Evolutionary conservation across 2,113 vertebrate genomes (phyloP).

Genomic region (Tragulus kanchil): DNA sequence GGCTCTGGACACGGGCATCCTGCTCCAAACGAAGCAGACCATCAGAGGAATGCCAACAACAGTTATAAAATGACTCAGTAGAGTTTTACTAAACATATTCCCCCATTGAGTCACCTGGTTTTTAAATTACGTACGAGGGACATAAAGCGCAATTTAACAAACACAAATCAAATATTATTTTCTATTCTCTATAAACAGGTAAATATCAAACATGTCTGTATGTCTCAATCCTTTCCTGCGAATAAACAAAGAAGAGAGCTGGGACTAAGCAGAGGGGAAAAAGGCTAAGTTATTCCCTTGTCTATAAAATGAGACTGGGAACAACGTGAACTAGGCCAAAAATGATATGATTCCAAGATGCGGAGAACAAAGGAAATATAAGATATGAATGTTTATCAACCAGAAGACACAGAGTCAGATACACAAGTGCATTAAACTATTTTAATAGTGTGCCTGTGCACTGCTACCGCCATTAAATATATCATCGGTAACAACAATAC

Average conservation of each 20-base stretch:
- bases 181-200: background rate
- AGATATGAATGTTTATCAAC: background rate
- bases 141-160: background rate
- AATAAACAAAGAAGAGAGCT: background rate
- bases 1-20: background rate
- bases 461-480: background rate
- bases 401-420: background rate
- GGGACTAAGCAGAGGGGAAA: background rate
- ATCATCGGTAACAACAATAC: background rate
- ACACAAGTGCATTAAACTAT: background rate
- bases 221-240: background rate
- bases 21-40: constrained; percentile 4
- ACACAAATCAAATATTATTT: background rate
- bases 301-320: constrained; percentile 25
- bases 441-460: background rate
- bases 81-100: background rate
- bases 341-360: background rate
- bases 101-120: background rate
- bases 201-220: background rate
- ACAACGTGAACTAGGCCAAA: background rate
- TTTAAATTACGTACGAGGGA: background rate
- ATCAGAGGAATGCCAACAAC: background rate
- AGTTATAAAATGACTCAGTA: constrained; percentile 2
- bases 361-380: constrained; percentile 4
- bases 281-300: background rate